Evolutionary conservation across 2,797 vertebrate species (phyloP), one percentile per base, ranked within the genome.

Genomic region (Semaprochilodus insignis): DNA sequence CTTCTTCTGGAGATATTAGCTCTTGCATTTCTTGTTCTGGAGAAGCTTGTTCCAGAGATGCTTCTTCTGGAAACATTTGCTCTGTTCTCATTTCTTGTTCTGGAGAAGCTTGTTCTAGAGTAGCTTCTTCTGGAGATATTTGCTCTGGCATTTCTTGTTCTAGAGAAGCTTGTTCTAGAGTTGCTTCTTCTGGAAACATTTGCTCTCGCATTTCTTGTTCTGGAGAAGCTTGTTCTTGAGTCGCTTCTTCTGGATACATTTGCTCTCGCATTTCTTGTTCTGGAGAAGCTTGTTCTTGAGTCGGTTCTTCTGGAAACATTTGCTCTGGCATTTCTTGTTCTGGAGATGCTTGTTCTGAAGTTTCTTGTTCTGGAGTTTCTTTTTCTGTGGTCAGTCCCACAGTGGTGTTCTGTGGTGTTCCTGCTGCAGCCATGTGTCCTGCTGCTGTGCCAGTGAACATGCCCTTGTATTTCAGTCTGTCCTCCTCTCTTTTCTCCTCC

Each of bases 401-500:
- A 31, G 31, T 31, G 3, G 31, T 23, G 54, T 83, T 59, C 11
- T 25, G 25, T 23, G 27, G 17, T 63, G 62, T 70, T 82, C 82
- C 52, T 27, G 48, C 71, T 83, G 67, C 31, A 73, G 31, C 6
- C n/a, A 40, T 44, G 31, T 73, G 59, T 6, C 25, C 34, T 66
- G 52, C 62, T 59, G 36, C 23, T 54, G 40, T 52, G 10, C 34
- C 65, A 74, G 78, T 52, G 52, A 97, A 95, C 94, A 97, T 96
- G 86, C 91, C 95, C 80, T 92, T 92, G 81, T 96, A 97, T 73
- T 92, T 96, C 52, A 87, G 77, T 86, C 85, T 94, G 83, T 97
- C 97, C 85, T 97, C 96, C 84, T 95, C 93, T 55, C 92, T 93
- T 90, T 96, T 96, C 85, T 96, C 95, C 1, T 95, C 94, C 95